Base-by-base conservation (phyloP, 2,888 invertebrate genomes). In the Malthinus flaveolus region DNA sequence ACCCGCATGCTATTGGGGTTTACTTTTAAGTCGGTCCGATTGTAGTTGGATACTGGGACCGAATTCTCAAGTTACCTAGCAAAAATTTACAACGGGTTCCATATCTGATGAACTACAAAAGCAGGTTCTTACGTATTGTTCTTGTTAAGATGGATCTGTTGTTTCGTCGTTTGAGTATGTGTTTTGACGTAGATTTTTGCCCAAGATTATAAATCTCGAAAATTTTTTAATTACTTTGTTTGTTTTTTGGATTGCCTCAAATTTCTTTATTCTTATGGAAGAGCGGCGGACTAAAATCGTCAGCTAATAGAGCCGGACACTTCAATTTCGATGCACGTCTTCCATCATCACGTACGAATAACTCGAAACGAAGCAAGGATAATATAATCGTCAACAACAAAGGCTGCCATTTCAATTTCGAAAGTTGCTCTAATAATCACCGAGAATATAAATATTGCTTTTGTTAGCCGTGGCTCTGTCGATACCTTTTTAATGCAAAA, bases 11-110 rank as follows among this genome's bases (percentile, higher is more conserved):
- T 65, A 59, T 67, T 65, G 63, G 52, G 66, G 68, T 67, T 66
- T 66, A 65, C 65, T 70, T 23, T 23, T 23, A 63, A 62, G 68
- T 64, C 69, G 70, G 68, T 58, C 47, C 65, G 69, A 71, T 69
- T 71, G 71, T 72, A 72, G 71, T 72, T 66, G 65, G 71, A 71
- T 71, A 71, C 71, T 65, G 59, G 23, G 68, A 59, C 65, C 64
- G 62, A 70, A 71, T 68, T 72, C 65, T 65, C 65, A 51, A 52
- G 65, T 65, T 65, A 65, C 65, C 61, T 63, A 54, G 60, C 57
- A 56, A 63, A 23, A 61, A 61, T 63, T 60, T 55, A 55, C 56
- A 61, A 61, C 56, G 47, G 51, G 34, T 15, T 35, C 45, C 56
- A 45, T 62, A 62, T 62, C 62, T 56, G 59, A 62, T 59, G 56